These are phyloP conservation scores for Spicauda simplicius DNA, from an alignment of 2,888 invertebrate species.

Conservation along the genomic window DNA sequence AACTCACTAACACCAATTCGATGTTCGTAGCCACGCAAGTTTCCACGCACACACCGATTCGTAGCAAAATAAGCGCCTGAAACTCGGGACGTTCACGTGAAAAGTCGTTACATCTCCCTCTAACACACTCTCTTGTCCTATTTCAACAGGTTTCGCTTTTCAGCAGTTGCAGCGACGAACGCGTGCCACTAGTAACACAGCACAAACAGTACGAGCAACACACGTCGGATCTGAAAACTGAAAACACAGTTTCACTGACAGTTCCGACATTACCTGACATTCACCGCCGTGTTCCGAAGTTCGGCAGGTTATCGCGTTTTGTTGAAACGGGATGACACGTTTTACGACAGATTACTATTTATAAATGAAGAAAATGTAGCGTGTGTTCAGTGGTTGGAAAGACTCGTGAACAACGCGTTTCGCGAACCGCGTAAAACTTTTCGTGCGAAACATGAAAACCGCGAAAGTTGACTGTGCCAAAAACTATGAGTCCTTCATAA, in stretches of 20 bases:
- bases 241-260: slow-evolving; percentile 82
- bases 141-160: slow-evolving; percentile 85
- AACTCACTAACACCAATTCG: slow-evolving; percentile 78
- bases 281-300: slow-evolving; percentile 63
- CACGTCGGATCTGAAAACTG: slow-evolving; percentile 75
- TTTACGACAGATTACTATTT: slow-evolving; percentile 71
- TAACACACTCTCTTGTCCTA: slow-evolving; percentile 71
- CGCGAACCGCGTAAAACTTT: slow-evolving; percentile 57
- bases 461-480: slow-evolving; percentile 71
- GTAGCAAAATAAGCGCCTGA: slow-evolving; percentile 78
- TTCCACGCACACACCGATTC: slow-evolving; percentile 76
- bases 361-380: slow-evolving; percentile 70
- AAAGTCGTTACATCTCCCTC: slow-evolving; percentile 59
- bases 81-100: slow-evolving; percentile 57
- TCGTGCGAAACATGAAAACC: slow-evolving; percentile 63
- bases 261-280: slow-evolving; percentile 76
- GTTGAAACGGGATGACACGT: slow-evolving; percentile 63
- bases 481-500: slow-evolving; percentile 61
- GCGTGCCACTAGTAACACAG: slow-evolving; percentile 82
- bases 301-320: slow-evolving; percentile 60
- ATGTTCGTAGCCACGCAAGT: slow-evolving; percentile 72
- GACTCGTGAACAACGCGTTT: slow-evolving; percentile 59
- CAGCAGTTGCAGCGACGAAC: slow-evolving; percentile 77
- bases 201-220: slow-evolving; percentile 78
- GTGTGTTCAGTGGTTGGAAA: slow-evolving; percentile 65